Percentiles rank a stretch among this genome's conserved stretches.
Conservation (phyloP, 2,888 invertebrate species). For the Philereme vetulata region DNA sequence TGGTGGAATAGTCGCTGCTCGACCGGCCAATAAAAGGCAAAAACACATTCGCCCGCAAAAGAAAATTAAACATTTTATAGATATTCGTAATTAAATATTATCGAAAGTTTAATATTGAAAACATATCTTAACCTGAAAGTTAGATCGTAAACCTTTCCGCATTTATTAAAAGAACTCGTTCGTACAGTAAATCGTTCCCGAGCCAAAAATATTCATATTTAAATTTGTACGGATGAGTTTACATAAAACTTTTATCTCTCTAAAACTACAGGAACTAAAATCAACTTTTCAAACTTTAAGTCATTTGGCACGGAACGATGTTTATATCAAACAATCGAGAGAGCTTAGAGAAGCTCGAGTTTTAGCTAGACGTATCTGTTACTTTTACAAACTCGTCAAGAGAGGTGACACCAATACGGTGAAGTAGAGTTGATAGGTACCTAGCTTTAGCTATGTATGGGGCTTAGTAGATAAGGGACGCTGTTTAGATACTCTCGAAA, state of each 20-base stretch:
- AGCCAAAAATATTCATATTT: constrained; percentile 15
- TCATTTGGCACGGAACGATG: constrained; percentile 22
- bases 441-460: background rate
- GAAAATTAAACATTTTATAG: background rate
- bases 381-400: constrained; percentile 10
- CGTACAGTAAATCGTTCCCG: constrained; percentile 9
- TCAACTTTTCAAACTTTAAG: constrained; percentile 22
- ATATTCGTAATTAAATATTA: background rate
- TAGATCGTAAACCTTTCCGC: constrained; percentile 4
- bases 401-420: constrained; percentile 1
- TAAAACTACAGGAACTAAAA: constrained; percentile 24
- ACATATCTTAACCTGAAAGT: background rate
- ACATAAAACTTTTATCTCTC: constrained; percentile 13
- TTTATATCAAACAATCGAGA: constrained; percentile 16
- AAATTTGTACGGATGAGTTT: constrained; percentile 17
- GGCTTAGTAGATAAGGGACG: background rate
- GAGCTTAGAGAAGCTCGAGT: constrained; percentile 11
- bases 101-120: background rate
- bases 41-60: background rate
- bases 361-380: constrained; percentile 12
- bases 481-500: constrained; percentile 11
- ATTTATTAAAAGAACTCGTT: constrained; percentile 11
- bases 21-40: background rate
- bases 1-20: too few species aligned
- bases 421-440: background rate